Evolutionary conservation across 2,888 invertebrate species (phyloP), one percentile per base, ranked within the genome.

Genomic region (Timandra comae): DNA sequence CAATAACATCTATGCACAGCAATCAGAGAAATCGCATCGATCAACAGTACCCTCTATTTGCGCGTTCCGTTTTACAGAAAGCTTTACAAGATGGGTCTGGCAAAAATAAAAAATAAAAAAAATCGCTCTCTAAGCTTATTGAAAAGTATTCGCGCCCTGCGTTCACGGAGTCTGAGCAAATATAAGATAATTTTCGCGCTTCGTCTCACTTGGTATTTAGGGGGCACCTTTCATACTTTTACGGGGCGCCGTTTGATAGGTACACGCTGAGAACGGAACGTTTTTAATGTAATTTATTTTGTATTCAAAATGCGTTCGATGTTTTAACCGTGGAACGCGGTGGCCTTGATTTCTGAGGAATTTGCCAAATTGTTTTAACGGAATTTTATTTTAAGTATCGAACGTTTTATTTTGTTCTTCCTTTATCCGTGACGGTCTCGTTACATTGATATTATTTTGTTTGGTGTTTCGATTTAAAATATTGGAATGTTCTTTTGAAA

Each of bases 151-250:
- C 79, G 71, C 82, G 79, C 81, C 84, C 84, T 66, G 69, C 75
- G 76, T 81, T 85, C 79, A 85, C 84, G 84, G 78, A 64, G 67
- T 81, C 79, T 84, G 84, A 78, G 74, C 84, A 85, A 85, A 85
- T 85, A 85, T 85, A 85, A 85, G 84, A 85, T 84, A 84, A 85
- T 85, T 85, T 80, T 82, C 68, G 63, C 82, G 81, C 82, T 82
- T 74, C 84, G 78, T 75, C 78, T 81, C 77, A 79, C 82, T 40
- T 73, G 81, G 81, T 82, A 82, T 82, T 85, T 82, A 82, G 82
- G 82, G 80, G 82, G 76, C 78, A 84, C 84, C 81, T 84, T 82
- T 82, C 79, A 78, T 80, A 81, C 79, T 82, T 77, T 78, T 78
- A 78, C 75, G 61, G 63, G 61, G 63, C 63, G 56, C 71, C 78